phyloP scores from a whole-genome alignment of 37 sponge, comb jelly and placozoan genomes.

The Trichoplax adhaerens region DNA sequence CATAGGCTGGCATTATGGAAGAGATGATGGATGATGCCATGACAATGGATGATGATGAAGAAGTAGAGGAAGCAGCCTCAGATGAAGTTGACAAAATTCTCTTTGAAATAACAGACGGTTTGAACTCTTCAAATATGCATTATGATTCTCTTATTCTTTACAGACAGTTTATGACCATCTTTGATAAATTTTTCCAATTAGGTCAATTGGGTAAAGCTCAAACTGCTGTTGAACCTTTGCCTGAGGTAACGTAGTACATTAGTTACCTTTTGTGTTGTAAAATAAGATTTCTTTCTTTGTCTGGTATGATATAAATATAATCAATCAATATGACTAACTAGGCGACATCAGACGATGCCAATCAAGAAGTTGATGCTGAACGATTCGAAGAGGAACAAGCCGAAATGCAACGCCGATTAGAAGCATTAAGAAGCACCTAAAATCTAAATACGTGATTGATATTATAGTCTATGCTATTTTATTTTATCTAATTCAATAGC shows the following conservation, averaged over 20 bases:
- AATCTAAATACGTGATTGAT: no score
- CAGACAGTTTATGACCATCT: background rate
- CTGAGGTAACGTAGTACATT: background rate
- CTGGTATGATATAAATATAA: background rate
- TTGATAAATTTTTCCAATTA: background rate
- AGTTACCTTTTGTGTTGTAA: no score
- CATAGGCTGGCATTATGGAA: conserved; percentile 89
- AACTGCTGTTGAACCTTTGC: background rate
- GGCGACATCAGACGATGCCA: background rate
- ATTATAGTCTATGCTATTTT: no score
- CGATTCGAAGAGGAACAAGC: conserved; percentile 25
- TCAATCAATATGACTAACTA: background rate
- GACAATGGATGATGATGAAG: conserved; percentile 75
- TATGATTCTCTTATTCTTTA: background rate
- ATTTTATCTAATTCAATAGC: no score
- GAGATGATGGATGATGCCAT: conserved; percentile 97
- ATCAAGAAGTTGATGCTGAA: conserved; percentile 4
- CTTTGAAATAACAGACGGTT: conserved; percentile 86
- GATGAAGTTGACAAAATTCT: conserved; percentile 86
- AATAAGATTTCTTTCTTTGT: no score
- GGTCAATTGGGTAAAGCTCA: conserved; percentile 13
- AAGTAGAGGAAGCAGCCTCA: conserved; percentile 81
- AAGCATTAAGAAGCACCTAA: conserved; percentile 17
- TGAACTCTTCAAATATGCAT: background rate
- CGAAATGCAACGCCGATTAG: conserved; percentile 24